phyloP scores from a whole-genome alignment of 1,140 invertebrate genomes.

The Theocolax elegans region DNA sequence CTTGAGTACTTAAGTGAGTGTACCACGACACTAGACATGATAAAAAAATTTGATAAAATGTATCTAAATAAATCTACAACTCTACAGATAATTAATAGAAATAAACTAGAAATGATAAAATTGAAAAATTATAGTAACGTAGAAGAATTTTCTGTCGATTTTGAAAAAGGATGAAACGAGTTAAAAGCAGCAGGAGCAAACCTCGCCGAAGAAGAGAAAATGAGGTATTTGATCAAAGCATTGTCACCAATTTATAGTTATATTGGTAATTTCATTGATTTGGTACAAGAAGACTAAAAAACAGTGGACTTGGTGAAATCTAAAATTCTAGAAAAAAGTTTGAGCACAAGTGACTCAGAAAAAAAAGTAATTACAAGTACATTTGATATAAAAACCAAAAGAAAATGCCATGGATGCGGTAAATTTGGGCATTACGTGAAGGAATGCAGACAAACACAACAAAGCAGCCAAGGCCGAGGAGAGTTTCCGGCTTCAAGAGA shows the following conservation, averaged over 20 bases:
- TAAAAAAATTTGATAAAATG: slow-evolving; percentile 2
- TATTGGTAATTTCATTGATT: slow-evolving; percentile 5
- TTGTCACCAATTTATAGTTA: not conserved
- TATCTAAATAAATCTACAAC: slow-evolving; percentile 1
- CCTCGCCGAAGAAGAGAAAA: not conserved
- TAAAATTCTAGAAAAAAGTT: not conserved
- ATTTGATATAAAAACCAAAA: not conserved
- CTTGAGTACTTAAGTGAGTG: not conserved
- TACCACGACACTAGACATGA: not conserved
- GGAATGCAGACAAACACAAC: not conserved
- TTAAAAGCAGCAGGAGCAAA: not conserved
- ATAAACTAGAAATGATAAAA: not conserved
- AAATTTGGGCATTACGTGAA: not conserved
- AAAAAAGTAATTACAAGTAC: not conserved
- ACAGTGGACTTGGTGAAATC: not conserved
- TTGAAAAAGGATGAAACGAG: not conserved
- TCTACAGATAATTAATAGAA: not conserved
- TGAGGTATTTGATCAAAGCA: not conserved
- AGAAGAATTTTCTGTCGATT: not conserved
- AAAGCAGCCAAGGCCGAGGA: not conserved
- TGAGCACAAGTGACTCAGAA: not conserved
- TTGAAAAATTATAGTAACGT: not conserved
- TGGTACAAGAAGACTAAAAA: not conserved
- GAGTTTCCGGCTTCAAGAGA: not conserved
- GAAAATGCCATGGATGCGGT: not conserved